Conservation (phyloP, 2,888 invertebrate species). For the Phaonia tiefii region DNA sequence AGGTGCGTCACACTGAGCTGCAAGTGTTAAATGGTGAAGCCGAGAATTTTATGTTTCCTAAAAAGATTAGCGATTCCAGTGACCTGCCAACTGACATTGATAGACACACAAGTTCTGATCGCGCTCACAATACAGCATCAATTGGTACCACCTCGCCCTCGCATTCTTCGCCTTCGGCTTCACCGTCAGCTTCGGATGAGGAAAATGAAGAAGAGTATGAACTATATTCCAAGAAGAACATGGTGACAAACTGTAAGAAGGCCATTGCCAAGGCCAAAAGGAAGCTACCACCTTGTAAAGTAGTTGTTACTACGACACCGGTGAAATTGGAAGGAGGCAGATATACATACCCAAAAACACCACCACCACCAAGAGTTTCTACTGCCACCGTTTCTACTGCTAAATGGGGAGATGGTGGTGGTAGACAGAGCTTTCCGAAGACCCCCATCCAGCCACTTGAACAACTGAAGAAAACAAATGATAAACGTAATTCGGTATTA, state of each 20-base stretch:
- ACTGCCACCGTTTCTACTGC: slow-evolving; percentile 6
- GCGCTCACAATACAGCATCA: slow-evolving; percentile 68
- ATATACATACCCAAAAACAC: slow-evolving; percentile 4
- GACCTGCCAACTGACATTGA: slow-evolving; percentile 81
- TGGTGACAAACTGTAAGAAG: slow-evolving; percentile 51
- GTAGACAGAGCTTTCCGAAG: slow-evolving; percentile 78
- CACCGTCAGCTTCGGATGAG: slow-evolving; percentile 52
- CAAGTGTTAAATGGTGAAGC: slow-evolving; percentile 91
- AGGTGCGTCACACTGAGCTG: slow-evolving; percentile 87
- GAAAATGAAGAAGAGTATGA: slow-evolving; percentile 42
- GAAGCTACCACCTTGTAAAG: slow-evolving; percentile 60
- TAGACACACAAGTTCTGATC: slow-evolving; percentile 81
- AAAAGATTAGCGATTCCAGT: slow-evolving; percentile 80
- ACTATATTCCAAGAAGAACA: neutral
- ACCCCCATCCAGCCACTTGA: slow-evolving; percentile 80
- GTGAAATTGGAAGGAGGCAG: slow-evolving; percentile 13
- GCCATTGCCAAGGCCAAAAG: slow-evolving; percentile 69
- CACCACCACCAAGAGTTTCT: slow-evolving; percentile 19
- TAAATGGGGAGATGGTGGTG: slow-evolving; percentile 29
- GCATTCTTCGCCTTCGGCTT: slow-evolving; percentile 63
- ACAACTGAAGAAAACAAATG: slow-evolving; percentile 68
- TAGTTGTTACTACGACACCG: slow-evolving; percentile 49
- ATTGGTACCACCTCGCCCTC: slow-evolving; percentile 72
- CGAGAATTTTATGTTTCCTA: slow-evolving; percentile 92
- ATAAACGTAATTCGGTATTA: slow-evolving; percentile 56